phyloP scores from a whole-genome alignment of 1,140 invertebrate genomes.

The Aphis gossypii region DNA sequence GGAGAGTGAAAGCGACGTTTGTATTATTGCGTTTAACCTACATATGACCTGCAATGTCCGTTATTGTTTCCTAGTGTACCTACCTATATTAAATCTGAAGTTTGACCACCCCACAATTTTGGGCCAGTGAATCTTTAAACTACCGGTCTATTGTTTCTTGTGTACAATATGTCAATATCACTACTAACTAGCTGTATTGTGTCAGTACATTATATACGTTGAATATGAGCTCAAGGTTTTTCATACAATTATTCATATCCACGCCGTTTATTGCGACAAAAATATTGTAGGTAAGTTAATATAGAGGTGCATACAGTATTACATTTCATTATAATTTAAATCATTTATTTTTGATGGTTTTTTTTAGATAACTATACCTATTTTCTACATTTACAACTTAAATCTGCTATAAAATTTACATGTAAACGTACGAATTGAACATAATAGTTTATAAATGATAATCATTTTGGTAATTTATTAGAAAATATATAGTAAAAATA shows the following conservation, averaged over 20 bases:
- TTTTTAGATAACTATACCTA: neutral
- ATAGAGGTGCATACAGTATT: neutral
- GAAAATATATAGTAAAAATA: neutral
- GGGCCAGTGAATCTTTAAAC: conserved; percentile 15
- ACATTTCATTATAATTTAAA: neutral
- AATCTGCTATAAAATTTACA: neutral
- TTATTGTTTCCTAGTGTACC: neutral
- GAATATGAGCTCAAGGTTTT: conserved; percentile 28
- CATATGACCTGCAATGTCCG: neutral
- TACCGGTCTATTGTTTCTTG: conserved; percentile 36
- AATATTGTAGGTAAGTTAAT: neutral
- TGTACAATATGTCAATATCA: neutral
- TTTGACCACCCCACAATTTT: neutral
- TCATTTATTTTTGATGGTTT: neutral
- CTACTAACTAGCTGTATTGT: conserved; percentile 53
- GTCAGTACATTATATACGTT: neutral
- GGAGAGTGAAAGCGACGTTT: neutral
- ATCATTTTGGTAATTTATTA: neutral
- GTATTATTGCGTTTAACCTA: neutral
- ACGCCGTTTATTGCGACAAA: neutral
- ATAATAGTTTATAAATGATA: neutral
- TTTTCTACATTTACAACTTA: neutral
- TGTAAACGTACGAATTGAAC: neutral
- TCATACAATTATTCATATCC: neutral
- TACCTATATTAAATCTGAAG: neutral